Evolutionary conservation across 2,113 vertebrate genomes (phyloP).

Genomic region (Leptocoma aspasia): DNA sequence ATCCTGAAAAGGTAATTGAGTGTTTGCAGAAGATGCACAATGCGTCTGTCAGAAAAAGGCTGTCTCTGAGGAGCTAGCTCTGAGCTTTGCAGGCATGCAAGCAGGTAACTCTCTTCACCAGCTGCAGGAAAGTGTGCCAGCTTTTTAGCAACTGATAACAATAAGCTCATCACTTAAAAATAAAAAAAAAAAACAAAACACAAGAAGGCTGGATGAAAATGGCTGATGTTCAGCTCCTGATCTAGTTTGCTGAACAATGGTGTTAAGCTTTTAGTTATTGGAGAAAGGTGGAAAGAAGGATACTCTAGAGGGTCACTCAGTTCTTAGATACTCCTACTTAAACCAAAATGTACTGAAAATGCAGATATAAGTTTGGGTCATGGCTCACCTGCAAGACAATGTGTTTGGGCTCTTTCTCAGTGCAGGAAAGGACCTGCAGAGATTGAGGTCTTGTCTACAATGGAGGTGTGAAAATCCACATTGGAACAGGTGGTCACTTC

Average conservation of each 20-base stretch:
- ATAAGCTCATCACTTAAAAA: background rate
- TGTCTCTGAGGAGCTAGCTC: background rate
- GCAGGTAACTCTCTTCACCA: background rate
- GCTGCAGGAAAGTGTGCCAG: background rate
- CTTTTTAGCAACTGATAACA: background rate
- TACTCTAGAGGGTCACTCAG: background rate
- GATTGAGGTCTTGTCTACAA: fast-evolving
- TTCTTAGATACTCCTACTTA: background rate
- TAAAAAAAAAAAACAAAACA: background rate
- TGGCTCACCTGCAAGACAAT: background rate
- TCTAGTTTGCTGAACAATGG: background rate
- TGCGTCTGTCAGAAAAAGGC: background rate
- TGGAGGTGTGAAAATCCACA: background rate
- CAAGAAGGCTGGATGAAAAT: background rate
- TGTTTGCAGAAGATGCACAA: background rate
- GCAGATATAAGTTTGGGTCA: background rate
- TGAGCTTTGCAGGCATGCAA: background rate
- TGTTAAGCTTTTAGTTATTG: background rate
- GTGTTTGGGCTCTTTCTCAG: background rate
- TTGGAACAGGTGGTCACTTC: background rate
- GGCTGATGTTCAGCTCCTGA: background rate
- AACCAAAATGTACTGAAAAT: background rate
- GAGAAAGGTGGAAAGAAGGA: background rate
- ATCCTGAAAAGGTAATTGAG: slow-evolving; percentile 10
- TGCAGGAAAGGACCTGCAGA: background rate